Evolutionary conservation across 2,797 vertebrate genomes (phyloP), one percentile per base, ranked within the genome.

Genomic region (Enteromius anoplus): DNA sequence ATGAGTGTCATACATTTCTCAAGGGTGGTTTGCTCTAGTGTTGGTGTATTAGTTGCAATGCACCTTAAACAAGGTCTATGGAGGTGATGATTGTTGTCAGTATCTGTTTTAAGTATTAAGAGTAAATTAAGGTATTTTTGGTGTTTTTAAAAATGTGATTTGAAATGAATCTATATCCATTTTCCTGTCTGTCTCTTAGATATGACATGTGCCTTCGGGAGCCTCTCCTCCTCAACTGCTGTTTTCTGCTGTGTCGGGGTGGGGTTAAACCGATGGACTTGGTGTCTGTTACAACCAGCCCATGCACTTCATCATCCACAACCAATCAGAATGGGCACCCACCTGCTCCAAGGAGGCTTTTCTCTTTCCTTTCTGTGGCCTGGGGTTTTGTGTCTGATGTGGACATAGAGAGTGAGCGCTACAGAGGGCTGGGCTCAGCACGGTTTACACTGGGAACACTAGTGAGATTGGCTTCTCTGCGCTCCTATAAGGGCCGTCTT

Each of bases 361-460:
- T 97, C 89, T 98, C 97, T 86, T 97, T 98, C 91, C 94, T 98
- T n/a, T 95, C 96, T 7, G 96, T 98, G 85, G 97, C 97, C 83
- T 98, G 97, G 97, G 97, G 97, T 65, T 96, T 98, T 62, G 95
- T 98, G 84, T 98, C 97, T 0, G 97, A 98, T 3, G 97, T 98
- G 69, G 97, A 98, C 88, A 96, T 97, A 7, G 97, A 97, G 88
- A 98, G 97, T n/a, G 97, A 98, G 90, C 95, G 96, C 45, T 97
- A 96, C 90, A 93, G 97, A 9, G 96, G 95, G 73, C 88, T 97
- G 85, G 97, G 97, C 15, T 95, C 96, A 0, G 96, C 95, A 42
- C 96, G 97, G 45, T 98, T 98, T 90, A 97, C 97, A 0, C 85
- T 98, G 75, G 96, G 97, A 51, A 96, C 97, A 0, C 90, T 96